Evolutionary conservation across 2,113 vertebrate species (phyloP).

Genomic region (Bungarus multicinctus): DNA sequence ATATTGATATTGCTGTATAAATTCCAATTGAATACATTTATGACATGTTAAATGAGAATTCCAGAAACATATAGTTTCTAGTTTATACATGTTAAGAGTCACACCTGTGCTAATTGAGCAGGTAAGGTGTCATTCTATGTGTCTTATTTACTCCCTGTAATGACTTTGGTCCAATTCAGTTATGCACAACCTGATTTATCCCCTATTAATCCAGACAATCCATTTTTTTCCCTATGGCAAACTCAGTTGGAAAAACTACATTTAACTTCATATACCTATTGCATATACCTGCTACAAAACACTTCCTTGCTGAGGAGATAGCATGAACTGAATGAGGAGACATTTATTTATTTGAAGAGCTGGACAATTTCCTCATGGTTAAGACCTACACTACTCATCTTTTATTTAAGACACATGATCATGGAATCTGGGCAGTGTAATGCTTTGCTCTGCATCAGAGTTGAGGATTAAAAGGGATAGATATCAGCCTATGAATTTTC

Average conservation of each 20-base stretch:
- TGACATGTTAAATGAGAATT: neutral
- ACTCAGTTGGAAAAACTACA: neutral
- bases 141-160: neutral
- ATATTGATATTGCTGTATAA: neutral
- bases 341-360: neutral
- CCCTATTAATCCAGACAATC: neutral
- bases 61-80: neutral
- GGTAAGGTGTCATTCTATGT: neutral
- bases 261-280: neutral
- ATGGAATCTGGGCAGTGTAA: conserved; percentile 16
- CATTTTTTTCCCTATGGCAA: neutral
- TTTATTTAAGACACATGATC: conserved; percentile 8
- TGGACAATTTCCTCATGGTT: neutral
- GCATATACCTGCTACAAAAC: neutral
- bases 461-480: conserved; percentile 11
- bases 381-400: neutral
- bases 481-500: conserved; percentile 6
- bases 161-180: neutral
- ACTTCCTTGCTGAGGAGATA: neutral
- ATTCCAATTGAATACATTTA: neutral
- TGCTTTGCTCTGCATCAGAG: conserved; percentile 15
- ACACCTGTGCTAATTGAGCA: neutral
- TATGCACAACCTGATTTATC: neutral
- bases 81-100: neutral
- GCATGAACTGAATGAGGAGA: neutral